Percentiles rank a stretch among this genome's conserved stretches.
Conservation (phyloP, 1,140 invertebrate genomes). For the Drosophila erecta region DNA sequence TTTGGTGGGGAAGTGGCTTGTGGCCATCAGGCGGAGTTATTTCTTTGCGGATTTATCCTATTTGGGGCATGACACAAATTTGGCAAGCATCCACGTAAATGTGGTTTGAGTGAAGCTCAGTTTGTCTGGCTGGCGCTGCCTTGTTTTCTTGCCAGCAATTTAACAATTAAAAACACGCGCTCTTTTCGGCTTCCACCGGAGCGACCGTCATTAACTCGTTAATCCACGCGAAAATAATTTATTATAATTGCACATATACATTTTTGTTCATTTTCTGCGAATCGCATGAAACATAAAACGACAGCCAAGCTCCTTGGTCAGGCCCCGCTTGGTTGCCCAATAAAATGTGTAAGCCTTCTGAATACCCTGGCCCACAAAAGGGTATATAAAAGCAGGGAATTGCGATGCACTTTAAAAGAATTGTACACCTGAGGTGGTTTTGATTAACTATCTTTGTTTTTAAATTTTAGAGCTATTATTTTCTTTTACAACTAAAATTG, state of each 20-base stretch:
- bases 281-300: constrained; percentile 67
- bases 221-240: constrained; percentile 82
- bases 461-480: too few species aligned
- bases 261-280: constrained; percentile 56
- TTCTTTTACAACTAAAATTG: too few species aligned
- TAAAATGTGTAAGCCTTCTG: constrained; percentile 32
- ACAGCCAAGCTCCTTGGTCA: constrained; percentile 26
- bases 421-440: background rate
- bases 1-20: constrained; percentile 56
- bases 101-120: constrained; percentile 23
- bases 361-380: constrained; percentile 8
- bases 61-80: constrained; percentile 83
- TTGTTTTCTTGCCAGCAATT: constrained; percentile 77
- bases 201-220: constrained; percentile 77
- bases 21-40: constrained; percentile 51
- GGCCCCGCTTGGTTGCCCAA: constrained; percentile 62
- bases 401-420: background rate
- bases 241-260: constrained; percentile 76
- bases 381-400: constrained; percentile 1
- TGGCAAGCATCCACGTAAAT: constrained; percentile 58
- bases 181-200: constrained; percentile 56
- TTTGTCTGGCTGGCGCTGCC: constrained; percentile 8
- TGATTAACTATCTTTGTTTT: background rate
- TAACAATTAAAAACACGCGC: constrained; percentile 82
- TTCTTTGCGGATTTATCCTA: constrained; percentile 67